These are phyloP conservation scores for Phrixothrix hirtus DNA, from an alignment of 2,888 invertebrate genomes.

Conservation along the genomic window DNA sequence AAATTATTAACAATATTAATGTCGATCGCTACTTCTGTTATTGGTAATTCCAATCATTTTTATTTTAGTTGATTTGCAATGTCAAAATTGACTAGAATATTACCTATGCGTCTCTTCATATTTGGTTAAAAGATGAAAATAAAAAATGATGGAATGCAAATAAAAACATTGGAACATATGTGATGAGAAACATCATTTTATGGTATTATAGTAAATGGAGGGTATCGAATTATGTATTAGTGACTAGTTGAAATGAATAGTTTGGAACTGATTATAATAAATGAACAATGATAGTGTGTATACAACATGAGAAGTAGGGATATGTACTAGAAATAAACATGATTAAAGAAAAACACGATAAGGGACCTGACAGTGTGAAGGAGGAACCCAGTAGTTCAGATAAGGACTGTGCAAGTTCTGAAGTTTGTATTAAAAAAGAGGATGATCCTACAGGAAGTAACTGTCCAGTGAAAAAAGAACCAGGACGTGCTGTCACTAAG, in stretches of 20 bases:
- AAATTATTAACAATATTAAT: conserved; percentile 50
- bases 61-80: conserved; percentile 47
- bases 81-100: conserved; percentile 45
- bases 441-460: conserved; percentile 50
- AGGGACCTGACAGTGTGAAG: conserved; percentile 55
- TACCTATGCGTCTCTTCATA: conserved; percentile 52
- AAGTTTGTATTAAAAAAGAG: conserved; percentile 54
- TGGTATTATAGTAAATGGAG: conserved; percentile 47
- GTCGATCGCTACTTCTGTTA: conserved; percentile 45
- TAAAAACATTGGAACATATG: conserved; percentile 59
- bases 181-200: conserved; percentile 55
- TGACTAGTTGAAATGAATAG: conserved; percentile 43
- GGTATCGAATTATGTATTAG: conserved; percentile 41
- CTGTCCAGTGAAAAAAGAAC: conserved; percentile 51
- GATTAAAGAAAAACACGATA: conserved; percentile 58
- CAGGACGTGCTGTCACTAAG: conserved; percentile 51
- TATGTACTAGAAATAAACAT: conserved; percentile 51
- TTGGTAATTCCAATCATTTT: conserved; percentile 44
- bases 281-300: conserved; percentile 47
- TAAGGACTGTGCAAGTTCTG: conserved; percentile 51
- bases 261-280: conserved; percentile 45
- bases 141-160: conserved; percentile 58
- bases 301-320: conserved; percentile 51
- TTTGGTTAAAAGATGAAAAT: conserved; percentile 58
- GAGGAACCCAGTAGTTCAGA: conserved; percentile 56